These are phyloP conservation scores for Halichoeres trimaculatus DNA, from an alignment of 2,113 vertebrate species.

Conservation along the genomic window DNA sequence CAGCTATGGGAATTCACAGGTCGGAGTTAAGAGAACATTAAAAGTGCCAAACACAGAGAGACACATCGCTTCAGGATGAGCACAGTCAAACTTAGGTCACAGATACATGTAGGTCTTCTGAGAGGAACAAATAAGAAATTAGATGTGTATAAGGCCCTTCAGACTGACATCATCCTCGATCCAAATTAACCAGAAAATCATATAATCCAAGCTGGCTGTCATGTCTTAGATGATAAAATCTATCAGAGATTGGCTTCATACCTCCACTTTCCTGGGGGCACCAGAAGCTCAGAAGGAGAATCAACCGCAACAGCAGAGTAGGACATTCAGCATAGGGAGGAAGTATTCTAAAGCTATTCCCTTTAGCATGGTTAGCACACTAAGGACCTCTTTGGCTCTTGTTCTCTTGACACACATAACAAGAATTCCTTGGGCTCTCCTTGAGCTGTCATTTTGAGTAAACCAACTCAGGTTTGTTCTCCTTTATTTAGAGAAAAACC, in stretches of 20 bases:
- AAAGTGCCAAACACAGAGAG: not conserved
- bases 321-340: no score
- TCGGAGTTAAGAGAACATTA: not conserved
- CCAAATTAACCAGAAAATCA: slow-evolving; percentile 29
- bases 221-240: slow-evolving; percentile 23
- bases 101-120: not conserved
- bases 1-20: slow-evolving; percentile 4
- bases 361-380: no score
- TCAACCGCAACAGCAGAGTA: no score
- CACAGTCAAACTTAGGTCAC: not conserved
- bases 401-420: slow-evolving; percentile 10
- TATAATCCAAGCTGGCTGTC: slow-evolving; percentile 34
- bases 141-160: not conserved
- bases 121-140: slow-evolving; percentile 3
- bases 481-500: slow-evolving; percentile 43
- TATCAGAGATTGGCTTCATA: no score
- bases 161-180: slow-evolving; percentile 15
- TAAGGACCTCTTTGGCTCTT: slow-evolving; percentile 13
- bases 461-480: slow-evolving; percentile 31
- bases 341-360: no score
- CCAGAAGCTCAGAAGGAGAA: no score
- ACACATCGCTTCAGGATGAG: not conserved
- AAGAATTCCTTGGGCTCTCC: slow-evolving; percentile 36
- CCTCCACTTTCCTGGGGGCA: slow-evolving; percentile 1
- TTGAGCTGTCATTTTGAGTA: slow-evolving; percentile 49